Evolutionary conservation across 2,113 vertebrate species (phyloP).

Genomic region (Chaetops frenatus): DNA sequence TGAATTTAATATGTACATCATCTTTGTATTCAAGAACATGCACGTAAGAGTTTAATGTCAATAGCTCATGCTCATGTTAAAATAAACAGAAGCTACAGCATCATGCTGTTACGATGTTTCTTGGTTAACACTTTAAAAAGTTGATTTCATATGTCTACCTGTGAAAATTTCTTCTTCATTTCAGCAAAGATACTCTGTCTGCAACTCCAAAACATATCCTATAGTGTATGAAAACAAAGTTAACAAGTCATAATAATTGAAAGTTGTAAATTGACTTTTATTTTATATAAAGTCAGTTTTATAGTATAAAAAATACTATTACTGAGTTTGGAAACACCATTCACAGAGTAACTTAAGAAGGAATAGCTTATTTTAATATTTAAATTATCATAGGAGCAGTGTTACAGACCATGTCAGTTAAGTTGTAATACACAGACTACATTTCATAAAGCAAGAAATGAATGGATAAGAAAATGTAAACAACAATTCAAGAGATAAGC

Average conservation of each 20-base stretch:
- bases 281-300: neutral
- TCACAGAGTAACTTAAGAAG: neutral
- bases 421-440: neutral
- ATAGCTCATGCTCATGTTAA: conserved; percentile 62
- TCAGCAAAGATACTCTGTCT: conserved; percentile 98
- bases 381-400: neutral
- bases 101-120: conserved; percentile 64
- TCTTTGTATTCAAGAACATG: conserved; percentile 33
- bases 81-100: conserved; percentile 29
- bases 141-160: conserved; percentile 80
- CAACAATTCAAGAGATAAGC: neutral
- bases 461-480: neutral
- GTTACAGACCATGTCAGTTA: neutral
- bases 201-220: conserved; percentile 96
- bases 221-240: conserved; percentile 71
- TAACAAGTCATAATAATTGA: conserved; percentile 32
- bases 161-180: conserved; percentile 92
- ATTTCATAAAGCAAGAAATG: neutral
- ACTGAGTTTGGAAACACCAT: neutral
- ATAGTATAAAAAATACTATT: neutral
- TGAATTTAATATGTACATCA: neutral
- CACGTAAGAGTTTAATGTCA: conserved; percentile 7
- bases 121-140: conserved; percentile 42
- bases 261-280: neutral
- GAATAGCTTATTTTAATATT: neutral